These are phyloP conservation scores for Ennomos fuscantarius DNA, from an alignment of 2,888 invertebrate genomes.

Conservation along the genomic window DNA sequence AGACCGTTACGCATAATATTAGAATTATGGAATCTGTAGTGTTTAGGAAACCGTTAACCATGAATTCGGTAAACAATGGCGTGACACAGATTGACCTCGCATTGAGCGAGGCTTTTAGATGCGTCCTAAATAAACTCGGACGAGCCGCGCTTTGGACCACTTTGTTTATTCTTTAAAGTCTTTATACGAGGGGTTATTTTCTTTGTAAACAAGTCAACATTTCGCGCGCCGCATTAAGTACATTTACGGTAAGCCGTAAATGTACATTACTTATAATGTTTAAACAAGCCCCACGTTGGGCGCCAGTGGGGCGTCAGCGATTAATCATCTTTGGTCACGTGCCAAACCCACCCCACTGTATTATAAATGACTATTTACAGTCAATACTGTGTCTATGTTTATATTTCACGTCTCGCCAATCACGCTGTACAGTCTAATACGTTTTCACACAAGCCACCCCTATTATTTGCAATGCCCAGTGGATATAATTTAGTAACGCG, in stretches of 20 bases:
- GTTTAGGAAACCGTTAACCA: constrained; percentile 57
- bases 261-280: too few relatives aligned
- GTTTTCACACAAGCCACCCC: constrained; percentile 35
- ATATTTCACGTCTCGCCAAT: constrained; percentile 59
- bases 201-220: constrained; percentile 49
- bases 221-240: constrained; percentile 44
- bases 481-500: constrained; percentile 27
- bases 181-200: constrained; percentile 41
- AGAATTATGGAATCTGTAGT: constrained; percentile 53
- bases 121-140: constrained; percentile 54
- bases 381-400: constrained; percentile 59
- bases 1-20: constrained; percentile 66
- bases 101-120: constrained; percentile 40
- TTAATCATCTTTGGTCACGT: constrained; percentile 41
- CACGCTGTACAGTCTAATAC: constrained; percentile 40
- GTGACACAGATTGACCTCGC: constrained; percentile 40
- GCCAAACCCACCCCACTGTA: constrained; percentile 40
- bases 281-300: constrained; percentile 47
- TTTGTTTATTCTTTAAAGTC: constrained; percentile 43
- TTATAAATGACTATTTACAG: constrained; percentile 41
- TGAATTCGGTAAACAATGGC: constrained; percentile 55
- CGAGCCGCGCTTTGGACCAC: constrained; percentile 41
- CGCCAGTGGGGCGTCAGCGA: constrained; percentile 44
- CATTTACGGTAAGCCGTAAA: constrained; percentile 40
- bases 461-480: constrained; percentile 35